Conservation (phyloP, 2,888 invertebrate species). For the Neria commutata region DNA sequence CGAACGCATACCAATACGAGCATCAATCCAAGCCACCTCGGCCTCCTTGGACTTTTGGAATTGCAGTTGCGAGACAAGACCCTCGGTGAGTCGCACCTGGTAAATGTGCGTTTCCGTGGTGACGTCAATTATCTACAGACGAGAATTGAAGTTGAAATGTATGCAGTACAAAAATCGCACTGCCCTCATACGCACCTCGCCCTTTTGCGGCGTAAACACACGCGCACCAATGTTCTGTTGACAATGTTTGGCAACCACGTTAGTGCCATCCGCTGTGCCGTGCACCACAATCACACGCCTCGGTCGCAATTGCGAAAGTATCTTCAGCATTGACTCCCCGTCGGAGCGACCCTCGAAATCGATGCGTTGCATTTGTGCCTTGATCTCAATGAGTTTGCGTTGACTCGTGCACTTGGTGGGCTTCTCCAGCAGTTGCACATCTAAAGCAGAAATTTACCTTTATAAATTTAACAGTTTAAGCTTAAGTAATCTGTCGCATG, state of each 20-base stretch:
- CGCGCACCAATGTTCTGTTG: constrained; percentile 71
- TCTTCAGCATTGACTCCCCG: constrained; percentile 81
- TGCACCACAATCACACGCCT: constrained; percentile 80
- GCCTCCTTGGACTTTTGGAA: constrained; percentile 87
- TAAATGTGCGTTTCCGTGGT: constrained; percentile 98
- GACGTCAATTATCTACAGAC: constrained; percentile 74
- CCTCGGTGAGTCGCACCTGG: constrained; percentile 92
- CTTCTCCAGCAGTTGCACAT: constrained; percentile 68
- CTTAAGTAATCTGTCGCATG: constrained; percentile 24
- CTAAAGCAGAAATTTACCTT: constrained; percentile 45
- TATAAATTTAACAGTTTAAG: neutral
- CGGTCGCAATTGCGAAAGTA: constrained; percentile 81
- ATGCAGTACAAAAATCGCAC: neutral
- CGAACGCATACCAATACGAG: constrained; percentile 71
- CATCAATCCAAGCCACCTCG: constrained; percentile 96
- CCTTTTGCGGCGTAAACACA: constrained; percentile 82
- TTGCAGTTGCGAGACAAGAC: constrained; percentile 82
- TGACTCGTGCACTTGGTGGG: constrained; percentile 89
- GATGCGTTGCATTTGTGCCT: constrained; percentile 89
- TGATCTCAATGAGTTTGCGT: constrained; percentile 76
- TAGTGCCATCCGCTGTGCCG: constrained; percentile 73
- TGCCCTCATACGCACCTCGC: constrained; percentile 66
- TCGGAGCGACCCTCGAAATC: constrained; percentile 96
- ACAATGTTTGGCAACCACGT: constrained; percentile 73
- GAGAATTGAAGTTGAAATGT: neutral